Evolutionary conservation across 2,797 vertebrate genomes (phyloP).

Genomic region (Microcaecilia unicolor): DNA sequence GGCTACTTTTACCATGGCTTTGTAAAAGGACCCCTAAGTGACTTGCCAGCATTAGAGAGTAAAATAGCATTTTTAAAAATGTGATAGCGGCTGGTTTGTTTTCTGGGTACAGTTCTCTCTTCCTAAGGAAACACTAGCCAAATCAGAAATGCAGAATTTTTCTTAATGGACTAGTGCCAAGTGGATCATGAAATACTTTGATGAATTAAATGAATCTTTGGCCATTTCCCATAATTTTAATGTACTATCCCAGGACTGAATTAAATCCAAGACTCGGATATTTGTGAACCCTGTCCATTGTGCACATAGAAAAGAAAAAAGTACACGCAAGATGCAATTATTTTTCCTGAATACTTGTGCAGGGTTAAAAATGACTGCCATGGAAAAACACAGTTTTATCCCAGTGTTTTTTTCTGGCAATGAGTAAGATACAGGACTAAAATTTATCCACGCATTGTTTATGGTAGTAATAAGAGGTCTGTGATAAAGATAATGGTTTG

Average conservation of each 20-base stretch:
- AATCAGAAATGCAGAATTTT: background rate
- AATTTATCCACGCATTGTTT: too few species aligned
- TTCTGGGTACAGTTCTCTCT: background rate
- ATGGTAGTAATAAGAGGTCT: slow-evolving; percentile 24
- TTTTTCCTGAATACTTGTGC: background rate
- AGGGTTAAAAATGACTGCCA: background rate
- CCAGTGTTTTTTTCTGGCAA: background rate
- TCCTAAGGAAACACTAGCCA: background rate
- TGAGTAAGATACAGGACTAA: background rate
- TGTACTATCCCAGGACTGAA: slow-evolving; percentile 21
- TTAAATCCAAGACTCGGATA: slow-evolving; percentile 26
- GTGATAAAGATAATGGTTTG: slow-evolving; percentile 16
- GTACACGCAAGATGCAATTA: slow-evolving; percentile 27
- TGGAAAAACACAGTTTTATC: background rate
- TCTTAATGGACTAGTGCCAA: slow-evolving; percentile 1
- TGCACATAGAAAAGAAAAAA: slow-evolving; percentile 12
- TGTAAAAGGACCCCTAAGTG: too few species aligned
- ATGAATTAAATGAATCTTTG: slow-evolving; percentile 10
- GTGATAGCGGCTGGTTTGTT: rapidly evolving
- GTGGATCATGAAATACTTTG: slow-evolving; percentile 5
- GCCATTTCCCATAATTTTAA: slow-evolving; percentile 18
- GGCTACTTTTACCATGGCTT: too few species aligned
- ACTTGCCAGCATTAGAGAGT: background rate
- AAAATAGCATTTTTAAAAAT: too few species aligned
- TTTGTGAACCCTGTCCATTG: background rate